Base-by-base conservation (phyloP, 2,113 vertebrate genomes). In the Vireo altiloquus region DNA sequence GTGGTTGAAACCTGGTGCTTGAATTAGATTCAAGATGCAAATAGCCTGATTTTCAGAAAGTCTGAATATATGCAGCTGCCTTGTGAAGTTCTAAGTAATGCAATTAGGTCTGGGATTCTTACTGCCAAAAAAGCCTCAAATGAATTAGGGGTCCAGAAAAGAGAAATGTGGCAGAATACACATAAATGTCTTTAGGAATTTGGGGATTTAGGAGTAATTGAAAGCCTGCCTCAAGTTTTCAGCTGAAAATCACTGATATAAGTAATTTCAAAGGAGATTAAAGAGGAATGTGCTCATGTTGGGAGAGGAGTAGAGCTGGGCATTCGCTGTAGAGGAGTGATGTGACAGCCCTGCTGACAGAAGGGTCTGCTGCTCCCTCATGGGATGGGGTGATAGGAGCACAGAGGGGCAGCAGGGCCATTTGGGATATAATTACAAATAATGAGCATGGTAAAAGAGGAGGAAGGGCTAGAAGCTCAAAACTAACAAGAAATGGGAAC, bases 1-100 rank as follows among this genome's bases (percentile, higher is more conserved):
- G 33, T 93, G 42, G 31, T 53, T 87, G 88, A 92, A 96, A 90
- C 82, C 54, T 65, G 42, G 63, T 90, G 50, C 82, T 63, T 88
- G 82, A 95, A 88, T 90, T 91, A 93, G 72, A 71, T 89, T 95
- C 44, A 84, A 72, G 56, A 92, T 89, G 76, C 92, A 93, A 95
- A 90, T 90, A 88, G 37, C 23, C 71, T 84, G 65, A 79, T 96
- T 95, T 96, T 95, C 69, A 75, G 79, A 81, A 87, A 86, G n/a
- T 75, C 88, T 92, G 85, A 83, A 83, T 93, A 40, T 49, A 39
- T 20, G 56, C 82, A 94, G 85, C 88, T 95, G 90, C 85, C 40
- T 90, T 66, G 57, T 83, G 77, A 90, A 82, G 65, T 86, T 95
- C 83, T 52, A 77, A 90, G 89, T 90, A 92, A 93, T 90, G 90